Evolutionary conservation across 1,140 invertebrate genomes (phyloP), one percentile per base, ranked within the genome.

Genomic region (Heliothis subflexa): DNA sequence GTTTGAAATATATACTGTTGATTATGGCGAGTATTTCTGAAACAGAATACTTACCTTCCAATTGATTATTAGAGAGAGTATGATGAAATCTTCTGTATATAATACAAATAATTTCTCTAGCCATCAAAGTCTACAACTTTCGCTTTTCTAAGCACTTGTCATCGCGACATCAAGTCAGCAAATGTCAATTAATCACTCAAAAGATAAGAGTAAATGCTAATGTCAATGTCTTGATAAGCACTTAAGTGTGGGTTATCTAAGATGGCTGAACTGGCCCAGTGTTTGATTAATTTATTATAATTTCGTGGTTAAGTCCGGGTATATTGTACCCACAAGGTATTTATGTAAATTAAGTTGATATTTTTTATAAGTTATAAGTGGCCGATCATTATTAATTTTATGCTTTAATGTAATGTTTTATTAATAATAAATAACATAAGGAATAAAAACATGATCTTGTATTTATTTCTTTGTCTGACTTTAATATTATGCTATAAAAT

Each of bases 141-240:
- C 66, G 21, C 47, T 70, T 50, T 21, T 52, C 45, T 28, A 25
- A 18, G 50, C 66, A n/a, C 18, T 70, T 50, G 21, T 49, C 47
- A 70, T 25, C 33, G 18, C 50, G 66, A 50, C 47, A 50, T 70
- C 14, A 45, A 45, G 12, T 66, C 16, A 66, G 62, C 40, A 47
- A 70, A 70, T 70, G 66, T 70, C 47, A 70, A 70, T 50, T 70
- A 49, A 49, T 66, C 21, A 49, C 40, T 49, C 21, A 2, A 10
- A 11, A 70, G 66, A 70, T 70, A 70, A 28, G 13, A 52, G 7
- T 12, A 16, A 50, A 70, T 12, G 47, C 12, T 52, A 50, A 50
- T 68, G 45, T 68, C 64, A 70, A 70, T 52, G 47, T 50, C 66
- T 70, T 70, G 66, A 70, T 50, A 70, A 50, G 47, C 12, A 18